A percentile compares a stretch with the other conserved stretches of the same genome.
These are phyloP conservation scores for Drosophila mimica DNA, from an alignment of 2,888 invertebrate species.

Conservation along the genomic window DNA sequence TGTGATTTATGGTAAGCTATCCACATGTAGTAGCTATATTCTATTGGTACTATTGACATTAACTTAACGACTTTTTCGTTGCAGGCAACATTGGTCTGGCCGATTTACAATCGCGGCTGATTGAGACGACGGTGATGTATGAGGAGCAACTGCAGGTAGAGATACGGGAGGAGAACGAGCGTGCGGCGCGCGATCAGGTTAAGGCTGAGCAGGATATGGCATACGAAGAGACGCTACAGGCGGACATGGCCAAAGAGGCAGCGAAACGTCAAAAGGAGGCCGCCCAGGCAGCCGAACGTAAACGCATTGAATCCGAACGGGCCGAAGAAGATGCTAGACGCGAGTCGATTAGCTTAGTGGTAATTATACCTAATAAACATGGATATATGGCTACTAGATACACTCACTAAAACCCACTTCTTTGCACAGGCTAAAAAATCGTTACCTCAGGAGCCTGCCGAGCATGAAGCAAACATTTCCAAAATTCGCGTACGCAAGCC, in stretches of 20 bases:
- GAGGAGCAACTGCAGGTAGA: slow-evolving; percentile 91
- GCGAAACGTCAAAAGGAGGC: slow-evolving; percentile 91
- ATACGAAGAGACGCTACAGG: slow-evolving; percentile 94
- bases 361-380: slow-evolving; percentile 42
- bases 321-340: slow-evolving; percentile 89
- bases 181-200: slow-evolving; percentile 94
- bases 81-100: slow-evolving; percentile 93
- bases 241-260: slow-evolving; percentile 93
- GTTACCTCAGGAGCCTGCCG: slow-evolving; percentile 90
- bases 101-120: slow-evolving; percentile 93
- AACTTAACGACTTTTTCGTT: neutral
- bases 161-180: slow-evolving; percentile 93
- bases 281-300: slow-evolving; percentile 88
- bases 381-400: neutral
- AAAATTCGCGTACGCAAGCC: slow-evolving; percentile 94
- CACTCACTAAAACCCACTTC: too few species aligned
- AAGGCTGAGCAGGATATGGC: slow-evolving; percentile 97
- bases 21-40: neutral
- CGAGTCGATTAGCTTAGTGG: slow-evolving; percentile 87
- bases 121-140: slow-evolving; percentile 95
- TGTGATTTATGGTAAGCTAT: slow-evolving; percentile 91
- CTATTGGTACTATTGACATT: neutral
- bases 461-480: slow-evolving; percentile 87
- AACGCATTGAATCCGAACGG: slow-evolving; percentile 91
- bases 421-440: slow-evolving; percentile 87